Evolutionary conservation across 2,797 vertebrate genomes (phyloP), one percentile per base, ranked within the genome.

Genomic region (Enteromius paludinosus): DNA sequence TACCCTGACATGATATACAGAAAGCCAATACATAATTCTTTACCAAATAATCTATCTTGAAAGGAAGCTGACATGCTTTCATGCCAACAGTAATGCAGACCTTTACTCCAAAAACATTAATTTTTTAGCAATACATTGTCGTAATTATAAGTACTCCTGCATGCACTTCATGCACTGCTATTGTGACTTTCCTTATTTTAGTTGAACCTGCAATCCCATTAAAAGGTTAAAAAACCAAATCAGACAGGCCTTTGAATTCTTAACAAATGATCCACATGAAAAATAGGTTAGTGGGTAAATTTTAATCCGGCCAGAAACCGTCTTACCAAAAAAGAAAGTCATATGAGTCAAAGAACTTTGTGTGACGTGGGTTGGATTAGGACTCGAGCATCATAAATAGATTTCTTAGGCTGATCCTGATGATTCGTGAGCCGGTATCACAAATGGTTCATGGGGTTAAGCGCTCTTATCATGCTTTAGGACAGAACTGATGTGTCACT

Each of bases 321-420:
- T 52, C 6, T 68, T 62, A 23, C 1, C 30, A 1, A 59, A 54
- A 41, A 54, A 66, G 52, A 54, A 66, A 82, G 81, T 43, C 45
- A 82, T 11, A n/a, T 15, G 12, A 33, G 45, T 81, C 65, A 2
- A 81, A 28, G 33, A 74, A 73, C 5, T 54, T 64, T 65, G 61
- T 20, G 35, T 84, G 69, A 54, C 54, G 74, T 80, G 45, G 56
- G 78, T 59, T 74, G 73, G 82, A 84, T 88, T 86, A 86, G 65
- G 83, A 59, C 38, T 56, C 33, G 10, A 83, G 81, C n/a, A 23
- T 56, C 65, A 54, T 59, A 81, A 83, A 87, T 80, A 84, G 86
- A 82, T 82, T 65, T 74, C 73, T 75, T 65, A 61, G 80, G 73
- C 71, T 69, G 71, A 74, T 43, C 80, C 47, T 66, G 61, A 74